phyloP scores from a whole-genome alignment of 2,113 vertebrate genomes.

The Xiphophorus maculatus region DNA sequence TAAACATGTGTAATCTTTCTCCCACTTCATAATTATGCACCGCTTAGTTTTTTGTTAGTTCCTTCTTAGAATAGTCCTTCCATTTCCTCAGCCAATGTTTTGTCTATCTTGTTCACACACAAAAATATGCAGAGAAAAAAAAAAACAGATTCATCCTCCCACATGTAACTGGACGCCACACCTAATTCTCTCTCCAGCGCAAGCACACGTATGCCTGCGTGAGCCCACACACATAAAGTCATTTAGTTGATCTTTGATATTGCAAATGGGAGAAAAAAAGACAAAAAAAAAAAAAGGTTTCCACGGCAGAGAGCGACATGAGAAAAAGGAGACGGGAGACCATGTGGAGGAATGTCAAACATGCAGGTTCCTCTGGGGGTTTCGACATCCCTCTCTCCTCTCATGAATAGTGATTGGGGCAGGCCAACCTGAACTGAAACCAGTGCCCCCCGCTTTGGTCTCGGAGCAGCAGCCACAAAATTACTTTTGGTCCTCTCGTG shows the following conservation, averaged over 20 bases:
- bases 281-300: constrained; percentile 54
- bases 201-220: constrained; percentile 11
- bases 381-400: constrained; percentile 54
- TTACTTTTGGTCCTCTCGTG: constrained; percentile 34
- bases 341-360: constrained; percentile 54
- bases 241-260: constrained; percentile 69
- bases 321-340: constrained; percentile 49
- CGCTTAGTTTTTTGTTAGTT: neutral
- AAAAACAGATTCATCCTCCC: constrained; percentile 46
- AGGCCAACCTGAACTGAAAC: constrained; percentile 52
- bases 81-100: constrained; percentile 50
- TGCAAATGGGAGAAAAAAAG: constrained; percentile 61
- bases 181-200: constrained; percentile 44
- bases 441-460: constrained; percentile 31
- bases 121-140: neutral
- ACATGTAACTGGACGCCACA: constrained; percentile 49
- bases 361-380: constrained; percentile 49
- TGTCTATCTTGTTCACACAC: constrained; percentile 31
- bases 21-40: neutral
- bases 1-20: no score
- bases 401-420: constrained; percentile 72
- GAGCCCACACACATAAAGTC: constrained; percentile 45
- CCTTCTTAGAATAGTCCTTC: neutral
- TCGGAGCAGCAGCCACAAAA: constrained; percentile 37
- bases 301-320: constrained; percentile 51